These are phyloP conservation scores for Pseudolycoriella hygida DNA, from an alignment of 2,888 invertebrate genomes.

Conservation along the genomic window DNA sequence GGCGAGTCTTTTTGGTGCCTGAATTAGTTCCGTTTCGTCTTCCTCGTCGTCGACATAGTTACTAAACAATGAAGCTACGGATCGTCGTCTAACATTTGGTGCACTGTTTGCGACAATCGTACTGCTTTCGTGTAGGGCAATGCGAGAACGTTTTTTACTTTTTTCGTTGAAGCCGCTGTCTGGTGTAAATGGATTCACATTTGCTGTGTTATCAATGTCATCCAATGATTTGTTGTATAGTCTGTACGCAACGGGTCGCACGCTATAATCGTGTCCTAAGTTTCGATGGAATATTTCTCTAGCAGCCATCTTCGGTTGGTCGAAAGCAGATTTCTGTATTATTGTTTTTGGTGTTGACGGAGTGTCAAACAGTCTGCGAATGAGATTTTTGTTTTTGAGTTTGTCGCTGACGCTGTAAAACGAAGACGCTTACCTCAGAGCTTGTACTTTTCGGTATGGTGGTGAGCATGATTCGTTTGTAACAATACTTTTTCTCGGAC, in stretches of 20 bases:
- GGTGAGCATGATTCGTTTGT: constrained; percentile 20
- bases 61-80: neutral
- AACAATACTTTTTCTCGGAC: no score
- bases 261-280: constrained; percentile 11
- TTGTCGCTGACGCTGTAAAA: neutral
- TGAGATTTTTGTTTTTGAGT: no score
- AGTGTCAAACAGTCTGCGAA: constrained; percentile 57
- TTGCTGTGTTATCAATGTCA: constrained; percentile 26
- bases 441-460: constrained; percentile 40
- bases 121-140: constrained; percentile 10
- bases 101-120: neutral
- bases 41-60: constrained; percentile 13
- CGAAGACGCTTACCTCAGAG: constrained; percentile 29
- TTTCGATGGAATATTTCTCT: neutral
- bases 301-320: neutral
- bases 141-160: constrained; percentile 20
- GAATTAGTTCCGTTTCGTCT: constrained; percentile 35
- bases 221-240: constrained; percentile 21
- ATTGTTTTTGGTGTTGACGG: constrained; percentile 72
- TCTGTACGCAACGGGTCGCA: constrained; percentile 29
- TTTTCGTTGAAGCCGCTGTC: constrained; percentile 37
- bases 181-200: constrained; percentile 76
- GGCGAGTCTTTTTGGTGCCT: constrained; percentile 58
- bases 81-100: neutral
- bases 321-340: constrained; percentile 29